Evolutionary conservation across 2,797 vertebrate species (phyloP).

Genomic region (Phylloscopus collybita): DNA sequence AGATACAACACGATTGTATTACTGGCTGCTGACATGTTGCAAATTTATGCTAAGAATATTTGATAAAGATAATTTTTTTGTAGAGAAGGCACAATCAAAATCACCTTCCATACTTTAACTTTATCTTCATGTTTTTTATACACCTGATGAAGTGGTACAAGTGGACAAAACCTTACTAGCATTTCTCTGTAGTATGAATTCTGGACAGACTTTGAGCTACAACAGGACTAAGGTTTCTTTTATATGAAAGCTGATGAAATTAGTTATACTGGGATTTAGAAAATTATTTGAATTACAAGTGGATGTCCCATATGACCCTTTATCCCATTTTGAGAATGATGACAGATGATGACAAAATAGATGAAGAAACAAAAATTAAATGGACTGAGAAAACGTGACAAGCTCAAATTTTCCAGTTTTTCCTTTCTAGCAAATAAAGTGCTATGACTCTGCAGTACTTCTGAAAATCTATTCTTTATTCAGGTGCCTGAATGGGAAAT

Average conservation of each 20-base stretch:
- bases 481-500: not conserved
- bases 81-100: not conserved
- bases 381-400: not conserved
- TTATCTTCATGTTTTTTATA: not conserved
- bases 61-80: not conserved
- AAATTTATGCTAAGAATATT: not conserved
- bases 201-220: not conserved
- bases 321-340: not conserved
- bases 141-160: not conserved
- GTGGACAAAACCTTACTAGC: not conserved
- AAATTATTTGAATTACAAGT: not conserved
- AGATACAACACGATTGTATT: not conserved
- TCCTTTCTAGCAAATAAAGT: not conserved
- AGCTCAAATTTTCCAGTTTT: not conserved
- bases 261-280: not conserved
- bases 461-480: not conserved
- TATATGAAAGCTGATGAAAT: not conserved
- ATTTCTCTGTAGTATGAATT: not conserved
- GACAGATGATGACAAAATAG: not conserved
- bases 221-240: not conserved
- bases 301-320: not conserved
- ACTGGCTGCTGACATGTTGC: not conserved
- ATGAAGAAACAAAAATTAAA: not conserved
- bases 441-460: not conserved
- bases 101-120: not conserved